These are phyloP conservation scores for Papilio gigon DNA, from an alignment of 2,888 invertebrate genomes.

Conservation along the genomic window DNA sequence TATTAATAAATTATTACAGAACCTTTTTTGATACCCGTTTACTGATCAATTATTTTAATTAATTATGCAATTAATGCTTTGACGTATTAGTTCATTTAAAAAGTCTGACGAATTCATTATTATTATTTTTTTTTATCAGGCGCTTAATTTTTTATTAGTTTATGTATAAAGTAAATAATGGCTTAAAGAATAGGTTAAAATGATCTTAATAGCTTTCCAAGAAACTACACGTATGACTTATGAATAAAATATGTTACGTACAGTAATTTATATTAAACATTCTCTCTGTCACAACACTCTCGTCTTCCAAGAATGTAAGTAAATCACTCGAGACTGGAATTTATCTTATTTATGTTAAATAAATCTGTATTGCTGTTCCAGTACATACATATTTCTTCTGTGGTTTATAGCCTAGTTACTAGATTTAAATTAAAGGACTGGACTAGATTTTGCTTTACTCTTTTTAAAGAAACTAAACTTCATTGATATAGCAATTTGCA, in stretches of 20 bases:
- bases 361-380: conserved; percentile 55
- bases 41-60: too few species aligned
- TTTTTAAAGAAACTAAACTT: too few species aligned
- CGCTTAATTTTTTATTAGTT: too few species aligned
- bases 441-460: not conserved
- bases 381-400: not conserved
- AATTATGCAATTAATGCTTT: too few species aligned
- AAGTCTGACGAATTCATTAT: too few species aligned
- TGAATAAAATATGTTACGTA: not conserved
- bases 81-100: too few species aligned
- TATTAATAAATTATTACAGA: too few species aligned
- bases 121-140: too few species aligned
- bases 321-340: conserved; percentile 64
- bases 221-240: not conserved
- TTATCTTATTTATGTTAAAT: conserved; percentile 71
- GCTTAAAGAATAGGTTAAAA: too few species aligned
- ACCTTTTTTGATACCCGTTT: too few species aligned
- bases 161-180: too few species aligned
- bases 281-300: conserved; percentile 45
- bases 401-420: not conserved
- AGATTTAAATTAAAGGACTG: not conserved
- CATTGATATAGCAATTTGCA: not conserved
- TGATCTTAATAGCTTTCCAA: too few species aligned
- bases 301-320: conserved; percentile 48
- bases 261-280: conserved; percentile 4